Evolutionary conservation across 1,140 invertebrate species (phyloP).

Genomic region (Reticulitermes speratus): DNA sequence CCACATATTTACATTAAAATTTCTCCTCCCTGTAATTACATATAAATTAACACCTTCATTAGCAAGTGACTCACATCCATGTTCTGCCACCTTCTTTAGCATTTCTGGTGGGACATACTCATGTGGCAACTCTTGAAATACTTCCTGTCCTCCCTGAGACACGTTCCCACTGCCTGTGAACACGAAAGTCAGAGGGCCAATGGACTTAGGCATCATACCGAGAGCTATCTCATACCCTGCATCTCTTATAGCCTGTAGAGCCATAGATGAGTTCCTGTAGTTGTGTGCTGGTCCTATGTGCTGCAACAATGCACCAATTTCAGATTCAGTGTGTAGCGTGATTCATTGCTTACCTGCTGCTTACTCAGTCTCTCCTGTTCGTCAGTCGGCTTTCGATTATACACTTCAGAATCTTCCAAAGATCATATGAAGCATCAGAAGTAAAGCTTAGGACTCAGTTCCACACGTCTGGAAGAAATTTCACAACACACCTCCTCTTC

Average conservation of each 20-base stretch:
- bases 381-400: neutral
- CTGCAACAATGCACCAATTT: slow-evolving; percentile 48
- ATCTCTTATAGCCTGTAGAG: slow-evolving; percentile 93
- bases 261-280: slow-evolving; percentile 97
- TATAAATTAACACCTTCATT: neutral
- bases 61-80: slow-evolving; percentile 78
- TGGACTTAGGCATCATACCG: slow-evolving; percentile 96
- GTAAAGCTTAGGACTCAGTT: no score
- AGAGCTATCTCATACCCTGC: slow-evolving; percentile 97
- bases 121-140: slow-evolving; percentile 95
- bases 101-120: slow-evolving; percentile 96
- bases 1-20: no score
- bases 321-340: neutral
- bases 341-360: neutral
- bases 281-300: slow-evolving; percentile 98
- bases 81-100: slow-evolving; percentile 91
- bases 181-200: slow-evolving; percentile 96
- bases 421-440: no score
- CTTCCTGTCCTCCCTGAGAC: slow-evolving; percentile 73
- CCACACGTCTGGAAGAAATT: no score
- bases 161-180: slow-evolving; percentile 93
- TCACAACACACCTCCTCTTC: no score
- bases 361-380: neutral
- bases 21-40: no score
- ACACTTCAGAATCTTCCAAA: no score